Evolutionary conservation across 2,113 vertebrate species (phyloP), one percentile per base, ranked within the genome.

Genomic region (Ellobius talpinus): DNA sequence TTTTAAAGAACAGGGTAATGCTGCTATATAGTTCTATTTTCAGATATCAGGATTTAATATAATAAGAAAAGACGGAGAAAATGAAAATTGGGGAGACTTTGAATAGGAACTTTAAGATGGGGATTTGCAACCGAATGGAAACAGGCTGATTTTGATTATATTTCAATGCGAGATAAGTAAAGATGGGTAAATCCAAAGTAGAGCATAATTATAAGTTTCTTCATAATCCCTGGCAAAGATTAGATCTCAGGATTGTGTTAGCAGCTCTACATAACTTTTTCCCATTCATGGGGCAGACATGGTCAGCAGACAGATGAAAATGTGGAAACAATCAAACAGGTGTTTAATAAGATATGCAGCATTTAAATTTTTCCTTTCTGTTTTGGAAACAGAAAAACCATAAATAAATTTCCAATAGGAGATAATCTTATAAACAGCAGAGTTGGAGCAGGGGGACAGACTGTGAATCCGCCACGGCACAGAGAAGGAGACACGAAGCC

Each of bases 41-140:
- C 96, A 96, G 97, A 95, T 98, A 96, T 87, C 63, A 94, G 97
- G 97, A 96, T 98, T 98, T 96, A 97, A 91, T 95, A 96, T 96
- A 98, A 98, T 97, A 97, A 98, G 94, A 85, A 98, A 97, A 97
- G 97, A 96, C 97, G 97, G 97, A 98, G 97, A 97, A 98, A 98
- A 98, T 97, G 96, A 98, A 98, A 98, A 98, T 96, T 96, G 97
- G 87, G 97, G 90, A 98, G 94, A 96, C 79, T 0, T 95, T 97
- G 97, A 98, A 98, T 93, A 98, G 97, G 77, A 85, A 87, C 78
- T 98, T 98, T 98, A 97, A 98, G 98, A 98, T 96, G 72, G 96
- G 95, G 97, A 98, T 98, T 98, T 98, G 96, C 96, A 89, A 94
- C 33, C 14, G 29, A 97, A 97, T 97, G 90, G 97, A 92, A 97